Evolutionary conservation across 1,140 invertebrate species (phyloP), one percentile per base, ranked within the genome.

Genomic region (Euura lappo): DNA sequence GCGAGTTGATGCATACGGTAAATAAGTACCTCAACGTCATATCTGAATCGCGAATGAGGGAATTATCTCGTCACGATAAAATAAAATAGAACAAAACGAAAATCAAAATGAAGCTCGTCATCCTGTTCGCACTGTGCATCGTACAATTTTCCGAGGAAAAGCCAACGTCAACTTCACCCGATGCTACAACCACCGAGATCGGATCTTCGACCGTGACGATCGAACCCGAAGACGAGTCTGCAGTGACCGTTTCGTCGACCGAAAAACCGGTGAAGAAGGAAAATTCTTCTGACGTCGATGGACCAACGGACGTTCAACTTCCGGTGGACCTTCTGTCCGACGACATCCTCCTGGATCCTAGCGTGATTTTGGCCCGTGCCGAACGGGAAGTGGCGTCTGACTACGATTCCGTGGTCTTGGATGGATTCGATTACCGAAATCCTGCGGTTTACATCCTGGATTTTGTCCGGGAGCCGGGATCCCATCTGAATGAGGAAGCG

Each of bases 291-390:
- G 44, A 28, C 51, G 13, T 13, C 47, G 8, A 45, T 6, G 28
- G 28, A 28, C 28, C 28, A 28, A 28, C 68, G 6, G 2, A 28
- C 28, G 28, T 28, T 28, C 28, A 78, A 71, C 64, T 77, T 64
- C 77, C 75, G 3, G 66, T 77, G 5, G 78, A 78, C 73, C 51
- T 78, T 4, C 46, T 78, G 1, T 79, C 75, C 2, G 66, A 77
- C 7, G 77, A 81, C 65, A 71, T 80, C 28, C 28, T 77, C 2
- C 8, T 79, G 8, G 78, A 80, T 74, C 77, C 80, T 4, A 72
- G 75, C 65, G 45, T 81, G 6, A 76, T 82, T 6, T 47, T 77
- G 28, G 76, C 77, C 45, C 13, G 66, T 10, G 8, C 28, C 2
- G 44, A 11, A 2, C 11, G 66, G 44, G 11, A 68, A 11, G 4